Evolutionary conservation across 2,888 invertebrate genomes (phyloP).

Genomic region (Eristalis intricaria): DNA sequence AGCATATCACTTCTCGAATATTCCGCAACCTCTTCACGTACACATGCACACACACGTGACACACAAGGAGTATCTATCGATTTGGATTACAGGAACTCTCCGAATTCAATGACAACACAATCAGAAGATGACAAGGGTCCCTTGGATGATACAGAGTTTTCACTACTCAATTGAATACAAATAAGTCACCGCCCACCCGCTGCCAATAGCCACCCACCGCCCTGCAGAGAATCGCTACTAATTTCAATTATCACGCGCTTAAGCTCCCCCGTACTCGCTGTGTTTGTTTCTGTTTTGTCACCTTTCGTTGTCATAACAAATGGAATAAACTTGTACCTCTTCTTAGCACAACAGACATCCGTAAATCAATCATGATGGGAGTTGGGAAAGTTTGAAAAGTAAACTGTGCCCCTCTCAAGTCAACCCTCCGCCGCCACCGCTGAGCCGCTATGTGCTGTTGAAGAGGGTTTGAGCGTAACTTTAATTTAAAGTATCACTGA

Average conservation of each 20-base stretch:
- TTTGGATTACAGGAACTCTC: slow-evolving; percentile 5
- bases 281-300: slow-evolving; percentile 22
- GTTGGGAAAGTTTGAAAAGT: slow-evolving; percentile 14
- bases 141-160: not conserved
- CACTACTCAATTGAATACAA: slow-evolving; percentile 24
- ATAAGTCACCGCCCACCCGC: not conserved
- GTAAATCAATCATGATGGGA: slow-evolving; percentile 33
- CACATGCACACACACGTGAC: slow-evolving; percentile 34
- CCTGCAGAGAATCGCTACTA: slow-evolving; percentile 5
- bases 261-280: not conserved
- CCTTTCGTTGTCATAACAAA: slow-evolving; percentile 28
- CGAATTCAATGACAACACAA: slow-evolving; percentile 16
- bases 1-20: not conserved
- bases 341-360: not conserved
- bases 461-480: not conserved
- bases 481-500: slow-evolving; percentile 24
- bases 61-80: not conserved
- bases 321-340: slow-evolving; percentile 27
- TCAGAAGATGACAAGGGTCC: slow-evolving; percentile 14
- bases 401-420: not conserved
- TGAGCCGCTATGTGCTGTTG: not conserved
- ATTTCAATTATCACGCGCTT: slow-evolving; percentile 39
- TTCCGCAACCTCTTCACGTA: slow-evolving; percentile 15
- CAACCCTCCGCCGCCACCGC: not conserved
- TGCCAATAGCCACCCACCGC: not conserved